These are phyloP conservation scores for Limnodromus scolopaceus DNA, from an alignment of 2,797 vertebrate genomes.

Conservation along the genomic window DNA sequence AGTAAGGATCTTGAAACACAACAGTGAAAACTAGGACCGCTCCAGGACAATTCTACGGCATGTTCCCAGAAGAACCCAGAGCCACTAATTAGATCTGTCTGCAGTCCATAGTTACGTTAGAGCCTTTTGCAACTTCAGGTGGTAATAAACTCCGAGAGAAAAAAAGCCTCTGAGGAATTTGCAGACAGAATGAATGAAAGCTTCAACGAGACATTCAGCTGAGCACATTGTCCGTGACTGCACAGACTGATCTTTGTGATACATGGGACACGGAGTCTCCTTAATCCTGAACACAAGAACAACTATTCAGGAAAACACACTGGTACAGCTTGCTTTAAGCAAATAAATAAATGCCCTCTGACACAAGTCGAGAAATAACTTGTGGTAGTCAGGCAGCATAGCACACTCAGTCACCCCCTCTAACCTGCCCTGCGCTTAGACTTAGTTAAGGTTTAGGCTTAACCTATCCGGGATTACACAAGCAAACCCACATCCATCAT, in stretches of 20 bases:
- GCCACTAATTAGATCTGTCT: background rate
- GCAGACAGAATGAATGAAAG: background rate
- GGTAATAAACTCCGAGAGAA: background rate
- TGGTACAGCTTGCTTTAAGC: background rate
- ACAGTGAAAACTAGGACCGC: background rate
- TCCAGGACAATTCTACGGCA: background rate
- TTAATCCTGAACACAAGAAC: background rate
- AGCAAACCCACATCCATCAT: background rate
- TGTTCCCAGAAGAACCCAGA: background rate
- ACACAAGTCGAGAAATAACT: background rate
- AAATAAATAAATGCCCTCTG: background rate
- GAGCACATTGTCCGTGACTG: background rate
- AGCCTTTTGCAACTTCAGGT: background rate
- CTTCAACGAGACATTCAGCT: background rate
- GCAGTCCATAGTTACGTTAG: background rate
- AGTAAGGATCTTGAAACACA: background rate
- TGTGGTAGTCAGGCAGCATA: background rate
- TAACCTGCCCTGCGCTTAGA: background rate
- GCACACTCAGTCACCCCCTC: background rate
- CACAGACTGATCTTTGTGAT: background rate
- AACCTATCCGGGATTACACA: background rate
- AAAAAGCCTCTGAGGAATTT: background rate
- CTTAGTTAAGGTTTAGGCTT: background rate
- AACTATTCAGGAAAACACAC: background rate
- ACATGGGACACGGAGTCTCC: background rate